Percentiles rank a stretch among this genome's conserved stretches.
Conservation (phyloP, 2,113 vertebrate species). For the Pelusios castaneus region DNA sequence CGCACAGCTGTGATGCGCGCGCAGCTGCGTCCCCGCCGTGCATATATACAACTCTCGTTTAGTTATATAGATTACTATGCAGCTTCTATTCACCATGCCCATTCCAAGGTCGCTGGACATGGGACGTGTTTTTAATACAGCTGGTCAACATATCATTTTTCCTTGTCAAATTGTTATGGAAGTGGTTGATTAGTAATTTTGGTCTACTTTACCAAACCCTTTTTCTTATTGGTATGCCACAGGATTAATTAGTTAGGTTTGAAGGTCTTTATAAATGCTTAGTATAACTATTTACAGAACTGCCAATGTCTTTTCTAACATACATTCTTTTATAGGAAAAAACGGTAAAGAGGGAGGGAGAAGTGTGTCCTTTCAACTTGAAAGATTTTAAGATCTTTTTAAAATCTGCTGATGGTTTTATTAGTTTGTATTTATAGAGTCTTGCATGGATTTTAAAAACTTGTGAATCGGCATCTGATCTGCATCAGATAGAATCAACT, state of each 20-base stretch:
- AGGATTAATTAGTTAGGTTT: not conserved
- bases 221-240: not conserved
- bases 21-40: no score
- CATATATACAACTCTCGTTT: no score
- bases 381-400: not conserved
- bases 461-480: no score
- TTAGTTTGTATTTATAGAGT: not conserved
- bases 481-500: no score
- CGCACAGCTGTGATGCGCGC: no score
- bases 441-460: no score
- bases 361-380: not conserved
- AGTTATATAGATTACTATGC: no score
- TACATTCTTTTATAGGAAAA: not conserved
- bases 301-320: not conserved
- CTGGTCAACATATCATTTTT: not conserved
- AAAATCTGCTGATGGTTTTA: not conserved
- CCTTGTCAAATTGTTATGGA: not conserved
- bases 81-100: not conserved
- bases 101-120: not conserved
- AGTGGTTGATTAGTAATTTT: accelerated
- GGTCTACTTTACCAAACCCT: not conserved
- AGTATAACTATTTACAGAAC: not conserved
- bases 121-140: not conserved
- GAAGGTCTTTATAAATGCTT: not conserved
- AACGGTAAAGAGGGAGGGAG: not conserved